Evolutionary conservation across 2,888 invertebrate species (phyloP).

Genomic region (Halictus ligatus): DNA sequence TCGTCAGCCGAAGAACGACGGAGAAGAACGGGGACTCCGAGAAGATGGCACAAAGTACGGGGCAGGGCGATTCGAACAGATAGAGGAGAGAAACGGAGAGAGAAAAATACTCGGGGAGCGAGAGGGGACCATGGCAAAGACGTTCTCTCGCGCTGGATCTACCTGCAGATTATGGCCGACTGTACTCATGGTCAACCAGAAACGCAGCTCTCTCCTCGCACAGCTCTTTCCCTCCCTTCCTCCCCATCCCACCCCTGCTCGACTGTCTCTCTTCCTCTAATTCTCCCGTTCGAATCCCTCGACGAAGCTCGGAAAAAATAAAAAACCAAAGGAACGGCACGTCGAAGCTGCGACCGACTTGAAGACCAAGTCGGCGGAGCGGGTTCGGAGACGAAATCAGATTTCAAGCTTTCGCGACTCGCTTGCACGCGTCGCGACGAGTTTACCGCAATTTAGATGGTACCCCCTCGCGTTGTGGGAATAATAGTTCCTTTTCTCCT

Average conservation of each 20-base stretch:
- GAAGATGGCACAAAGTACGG: constrained; percentile 21
- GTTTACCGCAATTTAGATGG: neutral
- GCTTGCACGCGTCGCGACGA: too few species aligned
- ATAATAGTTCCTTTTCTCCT: neutral
- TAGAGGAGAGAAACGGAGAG: neutral
- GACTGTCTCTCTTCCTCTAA: neutral
- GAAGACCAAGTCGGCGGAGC: neutral
- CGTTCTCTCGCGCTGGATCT: constrained; percentile 61
- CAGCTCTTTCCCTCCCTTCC: constrained; percentile 12
- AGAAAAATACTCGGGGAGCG: neutral
- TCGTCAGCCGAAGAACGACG: constrained; percentile 35
- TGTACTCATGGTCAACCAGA: constrained; percentile 71
- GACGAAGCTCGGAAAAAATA: constrained; percentile 6
- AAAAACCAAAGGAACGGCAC: neutral
- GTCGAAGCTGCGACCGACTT: constrained; percentile 39
- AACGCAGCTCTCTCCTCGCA: constrained; percentile 39
- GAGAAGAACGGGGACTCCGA: neutral
- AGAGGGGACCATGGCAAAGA: constrained; percentile 32
- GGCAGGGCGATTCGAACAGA: constrained; percentile 15
- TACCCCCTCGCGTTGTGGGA: neutral
- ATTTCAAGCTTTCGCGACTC: neutral
- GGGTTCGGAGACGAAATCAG: neutral
- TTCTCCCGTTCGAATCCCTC: neutral
- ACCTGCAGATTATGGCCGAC: constrained; percentile 70
- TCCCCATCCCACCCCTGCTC: neutral